These are phyloP conservation scores for Nettapus auritus DNA, from an alignment of 2,113 vertebrate genomes.

Conservation along the genomic window DNA sequence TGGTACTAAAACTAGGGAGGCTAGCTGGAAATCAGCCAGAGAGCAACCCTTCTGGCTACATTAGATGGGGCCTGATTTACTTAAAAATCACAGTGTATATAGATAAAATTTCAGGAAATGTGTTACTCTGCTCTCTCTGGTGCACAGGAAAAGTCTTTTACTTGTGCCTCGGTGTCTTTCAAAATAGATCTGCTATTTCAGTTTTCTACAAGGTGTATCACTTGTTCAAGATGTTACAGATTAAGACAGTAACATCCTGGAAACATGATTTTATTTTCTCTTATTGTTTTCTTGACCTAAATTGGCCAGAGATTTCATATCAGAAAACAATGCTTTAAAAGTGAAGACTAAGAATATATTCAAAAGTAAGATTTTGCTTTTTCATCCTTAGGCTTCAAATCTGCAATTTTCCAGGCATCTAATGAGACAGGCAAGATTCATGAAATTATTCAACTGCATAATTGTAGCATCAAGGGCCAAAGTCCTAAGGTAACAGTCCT, in stretches of 20 bases:
- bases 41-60: background rate
- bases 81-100: background rate
- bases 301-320: background rate
- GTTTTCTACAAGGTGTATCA: background rate
- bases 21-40: background rate
- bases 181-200: background rate
- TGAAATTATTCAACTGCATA: conserved; percentile 30
- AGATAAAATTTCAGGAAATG: background rate
- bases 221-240: background rate
- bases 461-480: conserved; percentile 21
- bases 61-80: background rate
- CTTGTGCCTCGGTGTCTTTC: background rate
- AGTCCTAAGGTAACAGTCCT: conserved; percentile 32
- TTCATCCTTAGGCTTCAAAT: background rate
- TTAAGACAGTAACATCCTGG: background rate
- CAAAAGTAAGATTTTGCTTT: background rate
- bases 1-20: background rate
- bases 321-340: background rate
- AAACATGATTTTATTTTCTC: background rate
- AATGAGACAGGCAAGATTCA: conserved; percentile 24
- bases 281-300: background rate
- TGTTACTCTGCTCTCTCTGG: background rate
- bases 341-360: background rate
- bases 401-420: background rate
- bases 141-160: background rate